Evolutionary conservation across 2,888 invertebrate genomes (phyloP), one percentile per base, ranked within the genome.

Genomic region (Geotrupes spiniger): DNA sequence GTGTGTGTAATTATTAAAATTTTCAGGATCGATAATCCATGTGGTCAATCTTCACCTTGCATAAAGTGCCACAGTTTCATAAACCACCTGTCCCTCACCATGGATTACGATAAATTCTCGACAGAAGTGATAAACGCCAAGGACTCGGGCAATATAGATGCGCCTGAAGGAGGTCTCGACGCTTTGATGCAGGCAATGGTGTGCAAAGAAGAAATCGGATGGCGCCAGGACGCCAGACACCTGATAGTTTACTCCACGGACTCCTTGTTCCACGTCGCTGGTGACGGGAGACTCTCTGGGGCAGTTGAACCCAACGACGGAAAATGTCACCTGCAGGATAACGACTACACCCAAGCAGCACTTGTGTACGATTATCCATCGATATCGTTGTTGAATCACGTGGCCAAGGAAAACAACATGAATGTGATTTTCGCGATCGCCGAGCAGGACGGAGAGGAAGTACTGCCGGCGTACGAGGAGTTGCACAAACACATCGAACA

Each of bases 181-280:
- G 94, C 90, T 2, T 76, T 94, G 21, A 88, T 93, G 77, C 94
- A 93, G 73, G 87, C 83, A 0, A 84, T 92, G 51, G 84, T 82
- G 4, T 87, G 87, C 61, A 72, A 79, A 54, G 61, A 83, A 9
- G 70, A 80, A 58, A 86, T 92, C 59, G 87, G 86, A 9, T 94
- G 94, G 94, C 75, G 92, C 55, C 69, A 78, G 0, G 77, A 83
- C 39, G 87, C 89, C n/a, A 51, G 68, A 9, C 85, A 85, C 69
- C 79, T 93, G 56, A 69, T 93, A 31, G 78, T 93, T 0, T 83
- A 89, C 58, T 81, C 90, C 1, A 89, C 89, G 1, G 87, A 92
- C 68, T 86, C 82, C 1, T 74, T 78, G 1, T 91, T 84, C 63
- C 93, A 93, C 67, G 70, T 74, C 57, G 90, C 89, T 15, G 89